These are phyloP conservation scores for Ochotona curzoniae DNA, from an alignment of 2,113 vertebrate genomes.

Conservation along the genomic window DNA sequence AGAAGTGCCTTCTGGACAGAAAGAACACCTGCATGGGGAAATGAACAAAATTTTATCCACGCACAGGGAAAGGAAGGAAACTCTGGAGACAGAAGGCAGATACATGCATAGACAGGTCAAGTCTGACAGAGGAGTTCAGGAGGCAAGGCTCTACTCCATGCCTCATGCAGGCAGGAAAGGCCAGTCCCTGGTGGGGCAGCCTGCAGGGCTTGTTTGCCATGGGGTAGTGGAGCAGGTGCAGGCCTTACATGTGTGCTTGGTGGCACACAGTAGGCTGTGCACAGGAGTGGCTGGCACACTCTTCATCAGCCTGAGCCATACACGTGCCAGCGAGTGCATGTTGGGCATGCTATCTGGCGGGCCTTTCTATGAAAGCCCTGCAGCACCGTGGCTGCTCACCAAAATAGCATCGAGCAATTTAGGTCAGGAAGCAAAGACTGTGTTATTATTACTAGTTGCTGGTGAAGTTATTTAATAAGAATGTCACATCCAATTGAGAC, in stretches of 20 bases:
- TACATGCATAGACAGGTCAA: neutral
- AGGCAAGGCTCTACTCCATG: neutral
- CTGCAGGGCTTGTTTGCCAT: neutral
- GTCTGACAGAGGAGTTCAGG: neutral
- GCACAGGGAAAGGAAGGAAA: neutral
- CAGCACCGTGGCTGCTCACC: neutral
- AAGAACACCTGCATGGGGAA: neutral
- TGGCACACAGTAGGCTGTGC: neutral
- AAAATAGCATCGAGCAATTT: conserved; percentile 77
- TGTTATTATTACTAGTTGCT: conserved; percentile 82
- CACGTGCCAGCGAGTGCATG: fast-evolving
- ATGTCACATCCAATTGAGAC: conserved; percentile 80
- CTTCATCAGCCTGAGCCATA: neutral
- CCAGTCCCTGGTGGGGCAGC: neutral
- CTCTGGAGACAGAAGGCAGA: neutral
- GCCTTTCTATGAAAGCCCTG: conserved; percentile 19
- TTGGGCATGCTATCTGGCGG: neutral
- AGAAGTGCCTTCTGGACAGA: neutral
- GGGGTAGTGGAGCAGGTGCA: neutral
- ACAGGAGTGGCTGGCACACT: neutral
- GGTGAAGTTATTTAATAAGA: conserved; percentile 83
- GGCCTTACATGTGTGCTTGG: fast-evolving
- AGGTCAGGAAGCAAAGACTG: conserved; percentile 76
- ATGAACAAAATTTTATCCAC: neutral
- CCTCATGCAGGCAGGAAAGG: no score